Percentiles rank a stretch among this genome's conserved stretches.
These are phyloP conservation scores for Apogon talboti DNA, from an alignment of 2,797 vertebrate genomes.

Conservation along the genomic window DNA sequence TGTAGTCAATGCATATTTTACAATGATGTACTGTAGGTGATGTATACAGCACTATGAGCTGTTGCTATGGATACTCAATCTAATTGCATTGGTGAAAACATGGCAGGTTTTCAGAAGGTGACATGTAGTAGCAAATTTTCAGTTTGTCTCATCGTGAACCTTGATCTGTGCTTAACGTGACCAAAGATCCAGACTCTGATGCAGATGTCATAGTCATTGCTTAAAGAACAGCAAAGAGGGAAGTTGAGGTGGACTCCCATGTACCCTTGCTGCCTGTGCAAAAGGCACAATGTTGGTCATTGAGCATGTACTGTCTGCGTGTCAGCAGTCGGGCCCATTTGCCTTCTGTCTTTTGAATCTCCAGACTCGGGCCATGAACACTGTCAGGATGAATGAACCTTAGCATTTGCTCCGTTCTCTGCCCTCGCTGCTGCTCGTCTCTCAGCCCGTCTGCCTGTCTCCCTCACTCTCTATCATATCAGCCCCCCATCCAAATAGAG, in stretches of 20 bases:
- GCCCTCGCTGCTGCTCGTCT: conserved; percentile 37
- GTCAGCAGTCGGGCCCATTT: conserved; percentile 28
- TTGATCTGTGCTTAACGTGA: neutral
- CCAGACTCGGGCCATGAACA: conserved; percentile 38
- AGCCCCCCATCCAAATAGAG: neutral
- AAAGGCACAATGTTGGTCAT: conserved; percentile 19
- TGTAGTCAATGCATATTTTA: too few species aligned
- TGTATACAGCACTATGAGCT: too few species aligned
- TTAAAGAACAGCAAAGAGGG: neutral
- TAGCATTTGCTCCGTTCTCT: conserved; percentile 27
- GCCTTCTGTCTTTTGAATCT: conserved; percentile 20
- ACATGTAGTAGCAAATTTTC: too few species aligned
- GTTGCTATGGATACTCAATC: too few species aligned
- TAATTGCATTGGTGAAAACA: too few species aligned
- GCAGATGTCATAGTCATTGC: neutral
- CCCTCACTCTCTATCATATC: conserved; percentile 2
- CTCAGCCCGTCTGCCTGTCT: conserved; percentile 35
- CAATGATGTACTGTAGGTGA: too few species aligned
- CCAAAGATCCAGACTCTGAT: neutral
- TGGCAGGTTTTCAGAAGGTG: too few species aligned
- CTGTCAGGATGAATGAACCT: conserved; percentile 55
- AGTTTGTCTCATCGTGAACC: too few species aligned
- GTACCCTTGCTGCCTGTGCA: conserved; percentile 6
- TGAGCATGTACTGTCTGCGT: conserved; percentile 18
- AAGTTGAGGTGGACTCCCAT: neutral